phyloP scores from a whole-genome alignment of 2,888 invertebrate genomes.

The Uropetala carovei region DNA sequence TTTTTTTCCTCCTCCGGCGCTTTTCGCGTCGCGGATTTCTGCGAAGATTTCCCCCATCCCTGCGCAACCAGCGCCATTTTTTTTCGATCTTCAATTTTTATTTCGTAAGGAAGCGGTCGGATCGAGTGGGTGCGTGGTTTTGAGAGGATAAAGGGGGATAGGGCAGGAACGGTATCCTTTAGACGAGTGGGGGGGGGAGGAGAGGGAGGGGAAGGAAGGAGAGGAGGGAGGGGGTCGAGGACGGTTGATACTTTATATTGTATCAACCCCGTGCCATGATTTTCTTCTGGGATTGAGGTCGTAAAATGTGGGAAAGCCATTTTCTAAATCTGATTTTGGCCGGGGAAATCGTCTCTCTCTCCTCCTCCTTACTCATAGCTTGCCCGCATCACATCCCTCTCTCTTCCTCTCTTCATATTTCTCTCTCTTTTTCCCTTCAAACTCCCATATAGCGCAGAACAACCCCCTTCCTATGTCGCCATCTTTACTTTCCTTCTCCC shows the following conservation, averaged over 20 bases:
- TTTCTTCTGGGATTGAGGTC: conserved; percentile 53
- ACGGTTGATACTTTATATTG: conserved; percentile 54
- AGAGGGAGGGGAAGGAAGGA: background rate
- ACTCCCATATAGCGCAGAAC: background rate
- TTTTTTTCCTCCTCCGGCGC: too few species aligned
- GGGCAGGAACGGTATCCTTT: background rate
- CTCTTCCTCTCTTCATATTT: background rate
- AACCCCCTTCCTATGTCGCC: background rate
- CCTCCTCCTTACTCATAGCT: background rate
- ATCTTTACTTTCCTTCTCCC: background rate
- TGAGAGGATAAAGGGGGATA: background rate
- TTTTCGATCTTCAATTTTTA: too few species aligned
- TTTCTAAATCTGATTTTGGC: conserved; percentile 58
- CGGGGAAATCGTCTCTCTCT: background rate
- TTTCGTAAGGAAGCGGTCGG: background rate
- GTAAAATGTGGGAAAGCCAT: conserved; percentile 63
- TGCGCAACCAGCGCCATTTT: too few species aligned
- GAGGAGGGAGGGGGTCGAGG: background rate
- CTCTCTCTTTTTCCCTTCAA: background rate
- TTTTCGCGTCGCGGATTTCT: too few species aligned
- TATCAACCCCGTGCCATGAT: conserved; percentile 59
- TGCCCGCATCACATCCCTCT: background rate
- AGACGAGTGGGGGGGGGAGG: background rate
- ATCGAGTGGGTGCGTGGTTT: background rate
- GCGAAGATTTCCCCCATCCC: too few species aligned